A percentile compares a stretch with the other conserved stretches of the same genome.
Evolutionary conservation across 2,888 invertebrate genomes (phyloP).

Genomic region (Meandrusa payeni): DNA sequence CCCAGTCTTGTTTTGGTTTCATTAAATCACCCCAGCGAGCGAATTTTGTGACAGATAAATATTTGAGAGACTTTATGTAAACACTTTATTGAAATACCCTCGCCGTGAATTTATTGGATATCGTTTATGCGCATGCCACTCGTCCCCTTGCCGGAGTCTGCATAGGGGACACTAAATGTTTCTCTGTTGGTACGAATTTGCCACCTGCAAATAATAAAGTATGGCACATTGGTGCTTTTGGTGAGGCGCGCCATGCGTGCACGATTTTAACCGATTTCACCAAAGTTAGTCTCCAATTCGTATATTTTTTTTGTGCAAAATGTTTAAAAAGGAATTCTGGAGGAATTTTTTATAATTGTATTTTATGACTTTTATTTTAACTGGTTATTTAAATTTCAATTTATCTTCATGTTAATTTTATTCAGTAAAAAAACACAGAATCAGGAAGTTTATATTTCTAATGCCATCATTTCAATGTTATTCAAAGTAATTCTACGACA

Average conservation of each 20-base stretch:
- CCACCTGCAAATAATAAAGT: constrained; percentile 26
- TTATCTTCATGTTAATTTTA: no score
- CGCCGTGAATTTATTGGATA: constrained; percentile 59
- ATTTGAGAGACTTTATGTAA: constrained; percentile 59
- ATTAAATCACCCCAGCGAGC: constrained; percentile 61
- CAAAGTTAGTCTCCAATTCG: no score
- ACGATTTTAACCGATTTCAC: no score
- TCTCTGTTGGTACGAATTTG: constrained; percentile 16
- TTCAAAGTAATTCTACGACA: no score
- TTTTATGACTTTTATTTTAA: no score
- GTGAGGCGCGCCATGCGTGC: constrained; percentile 5
- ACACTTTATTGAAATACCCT: constrained; percentile 55
- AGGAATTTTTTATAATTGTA: no score
- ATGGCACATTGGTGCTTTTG: constrained; percentile 16
- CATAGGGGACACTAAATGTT: constrained; percentile 22
- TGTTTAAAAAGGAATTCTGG: no score
- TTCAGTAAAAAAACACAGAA: no score
- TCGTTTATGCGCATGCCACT: constrained; percentile 51
- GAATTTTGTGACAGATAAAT: constrained; percentile 55
- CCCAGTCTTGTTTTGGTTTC: constrained; percentile 61
- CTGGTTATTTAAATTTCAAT: no score
- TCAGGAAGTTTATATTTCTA: no score
- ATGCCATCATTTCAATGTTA: no score
- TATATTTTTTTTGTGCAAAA: no score
- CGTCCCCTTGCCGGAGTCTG: constrained; percentile 20